Conservation (phyloP, 1,140 invertebrate species). For the Asbolus verrucosus region DNA sequence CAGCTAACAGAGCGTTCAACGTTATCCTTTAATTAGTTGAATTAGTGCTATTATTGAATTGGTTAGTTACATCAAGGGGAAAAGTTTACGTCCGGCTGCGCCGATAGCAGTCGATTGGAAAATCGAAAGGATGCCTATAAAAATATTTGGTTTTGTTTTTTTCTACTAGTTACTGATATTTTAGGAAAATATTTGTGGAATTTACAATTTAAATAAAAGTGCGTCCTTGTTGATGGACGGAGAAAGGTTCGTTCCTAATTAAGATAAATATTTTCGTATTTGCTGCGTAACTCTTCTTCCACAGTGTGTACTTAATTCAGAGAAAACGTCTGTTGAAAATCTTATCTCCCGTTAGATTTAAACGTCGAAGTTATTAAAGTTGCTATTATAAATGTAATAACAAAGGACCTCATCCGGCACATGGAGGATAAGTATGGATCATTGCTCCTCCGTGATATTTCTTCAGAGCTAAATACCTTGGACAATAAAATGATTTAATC, state of each 20-base stretch:
- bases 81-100: conserved; percentile 9
- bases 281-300: conserved; percentile 23
- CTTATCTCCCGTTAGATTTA: conserved; percentile 39
- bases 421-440: conserved; percentile 41
- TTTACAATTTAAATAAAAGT: conserved; percentile 14
- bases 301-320: conserved; percentile 32
- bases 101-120: conserved; percentile 10
- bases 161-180: background rate
- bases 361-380: conserved; percentile 43
- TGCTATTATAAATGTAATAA: conserved; percentile 46
- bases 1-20: conserved; percentile 24
- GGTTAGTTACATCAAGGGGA: conserved; percentile 27
- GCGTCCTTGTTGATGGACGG: conserved; percentile 1
- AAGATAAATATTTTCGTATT: conserved; percentile 41
- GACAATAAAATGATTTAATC: conserved; percentile 46
- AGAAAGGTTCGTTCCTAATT: conserved; percentile 21
- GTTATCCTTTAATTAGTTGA: conserved; percentile 38
- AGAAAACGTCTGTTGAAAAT: conserved; percentile 40
- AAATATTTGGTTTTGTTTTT: conserved; percentile 5
- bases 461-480: conserved; percentile 43
- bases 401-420: conserved; percentile 44
- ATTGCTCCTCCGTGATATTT: conserved; percentile 41
- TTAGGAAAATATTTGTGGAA: conserved; percentile 1
- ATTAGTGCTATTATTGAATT: conserved; percentile 37
- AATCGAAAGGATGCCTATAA: conserved; percentile 7